These are phyloP conservation scores for Myathropa florea DNA, from an alignment of 2,888 invertebrate genomes.

Conservation along the genomic window DNA sequence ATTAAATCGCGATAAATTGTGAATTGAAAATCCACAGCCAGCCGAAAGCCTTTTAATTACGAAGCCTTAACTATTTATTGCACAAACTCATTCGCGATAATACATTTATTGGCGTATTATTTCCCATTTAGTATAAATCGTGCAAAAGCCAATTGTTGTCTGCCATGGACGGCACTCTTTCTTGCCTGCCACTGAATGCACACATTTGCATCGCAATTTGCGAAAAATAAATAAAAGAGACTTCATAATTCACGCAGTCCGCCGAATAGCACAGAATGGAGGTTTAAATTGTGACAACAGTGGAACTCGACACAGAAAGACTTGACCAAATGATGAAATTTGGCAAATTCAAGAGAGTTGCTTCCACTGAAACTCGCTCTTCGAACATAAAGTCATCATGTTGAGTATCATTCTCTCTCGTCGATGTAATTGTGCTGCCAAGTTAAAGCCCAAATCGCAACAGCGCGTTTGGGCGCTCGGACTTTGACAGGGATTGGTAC, in stretches of 20 bases:
- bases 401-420: too few species aligned
- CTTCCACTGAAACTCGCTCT: too few species aligned
- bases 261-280: not conserved
- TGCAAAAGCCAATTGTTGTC: not conserved
- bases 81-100: conserved; percentile 17
- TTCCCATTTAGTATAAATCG: conserved; percentile 41
- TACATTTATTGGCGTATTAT: conserved; percentile 34
- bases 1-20: not conserved
- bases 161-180: not conserved
- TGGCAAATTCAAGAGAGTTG: not conserved
- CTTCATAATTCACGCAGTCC: too few species aligned
- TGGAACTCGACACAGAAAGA: not conserved
- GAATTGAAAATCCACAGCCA: not conserved
- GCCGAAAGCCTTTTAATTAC: not conserved
- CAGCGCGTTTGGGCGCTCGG: too few species aligned
- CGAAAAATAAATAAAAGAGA: not conserved
- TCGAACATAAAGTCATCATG: too few species aligned
- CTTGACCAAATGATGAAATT: not conserved
- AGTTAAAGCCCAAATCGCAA: too few species aligned
- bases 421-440: too few species aligned
- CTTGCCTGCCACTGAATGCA: not conserved
- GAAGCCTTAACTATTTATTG: conserved; percentile 11
- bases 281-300: not conserved
- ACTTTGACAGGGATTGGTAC: too few species aligned
- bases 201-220: not conserved